phyloP scores from a whole-genome alignment of 2,113 vertebrate species.

The Eulemur macaco region DNA sequence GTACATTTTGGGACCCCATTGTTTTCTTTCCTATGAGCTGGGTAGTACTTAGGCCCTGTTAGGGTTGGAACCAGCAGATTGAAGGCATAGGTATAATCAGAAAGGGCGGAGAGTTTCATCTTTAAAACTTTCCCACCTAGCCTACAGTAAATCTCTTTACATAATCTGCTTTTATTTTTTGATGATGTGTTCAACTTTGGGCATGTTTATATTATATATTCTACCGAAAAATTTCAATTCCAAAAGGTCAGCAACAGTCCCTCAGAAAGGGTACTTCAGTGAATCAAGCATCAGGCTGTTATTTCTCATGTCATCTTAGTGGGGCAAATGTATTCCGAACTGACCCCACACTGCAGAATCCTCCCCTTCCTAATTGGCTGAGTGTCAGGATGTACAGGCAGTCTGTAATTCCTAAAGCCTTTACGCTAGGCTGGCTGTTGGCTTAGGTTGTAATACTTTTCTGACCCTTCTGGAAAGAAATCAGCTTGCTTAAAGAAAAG shows the following conservation, averaged over 20 bases:
- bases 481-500: background rate
- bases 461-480: constrained; percentile 13
- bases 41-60: background rate
- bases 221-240: constrained; percentile 5
- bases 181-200: background rate
- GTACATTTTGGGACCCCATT: background rate
- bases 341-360: background rate
- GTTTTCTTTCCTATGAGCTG: background rate
- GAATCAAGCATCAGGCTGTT: constrained; percentile 16
- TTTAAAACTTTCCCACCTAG: background rate
- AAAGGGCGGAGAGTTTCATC: background rate
- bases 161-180: constrained; percentile 14
- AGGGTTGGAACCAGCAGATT: background rate
- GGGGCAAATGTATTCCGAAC: background rate
- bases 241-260: background rate
- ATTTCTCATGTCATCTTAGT: constrained; percentile 13
- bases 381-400: background rate
- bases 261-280: background rate
- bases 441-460: background rate
- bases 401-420: background rate
- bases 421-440: background rate
- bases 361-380: constrained; percentile 5
- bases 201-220: background rate
- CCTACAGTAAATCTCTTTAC: constrained; percentile 30
- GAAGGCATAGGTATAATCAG: background rate